Evolutionary conservation across 2,113 vertebrate genomes (phyloP).

Genomic region (Elanoides forficatus): DNA sequence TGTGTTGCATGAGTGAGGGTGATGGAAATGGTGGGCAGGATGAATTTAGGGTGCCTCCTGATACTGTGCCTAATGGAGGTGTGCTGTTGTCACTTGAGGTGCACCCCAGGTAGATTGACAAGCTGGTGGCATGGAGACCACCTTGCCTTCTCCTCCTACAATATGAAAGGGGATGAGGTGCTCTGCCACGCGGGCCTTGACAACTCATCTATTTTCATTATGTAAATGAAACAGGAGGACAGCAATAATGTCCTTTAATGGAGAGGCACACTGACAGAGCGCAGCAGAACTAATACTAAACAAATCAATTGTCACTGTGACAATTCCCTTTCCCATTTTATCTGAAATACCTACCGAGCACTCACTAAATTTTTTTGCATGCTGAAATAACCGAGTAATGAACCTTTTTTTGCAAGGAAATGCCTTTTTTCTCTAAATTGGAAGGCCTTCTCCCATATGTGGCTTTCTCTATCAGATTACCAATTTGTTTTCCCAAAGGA

Average conservation of each 20-base stretch:
- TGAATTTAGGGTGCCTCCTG: not conserved
- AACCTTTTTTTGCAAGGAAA: not conserved
- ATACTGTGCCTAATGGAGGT: accelerated
- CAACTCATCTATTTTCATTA: not conserved
- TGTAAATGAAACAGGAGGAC: not conserved
- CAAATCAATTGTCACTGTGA: not conserved
- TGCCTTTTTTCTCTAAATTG: not conserved
- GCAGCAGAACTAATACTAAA: not conserved
- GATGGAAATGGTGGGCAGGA: not conserved
- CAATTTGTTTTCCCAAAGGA: not conserved
- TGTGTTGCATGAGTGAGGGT: not conserved
- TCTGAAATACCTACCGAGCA: not conserved
- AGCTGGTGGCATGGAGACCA: not conserved
- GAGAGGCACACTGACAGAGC: not conserved
- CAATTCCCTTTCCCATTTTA: not conserved
- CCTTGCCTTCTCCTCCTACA: not conserved
- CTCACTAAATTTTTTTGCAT: not conserved
- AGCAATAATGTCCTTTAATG: not conserved
- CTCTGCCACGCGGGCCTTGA: accelerated
- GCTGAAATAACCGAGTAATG: not conserved
- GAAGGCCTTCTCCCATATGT: not conserved
- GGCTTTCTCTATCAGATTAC: not conserved
- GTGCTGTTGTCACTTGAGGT: no score
- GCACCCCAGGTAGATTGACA: accelerated
- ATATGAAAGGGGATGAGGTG: not conserved